These are phyloP conservation scores for Aphis craccivora DNA, from an alignment of 1,140 invertebrate species.

Conservation along the genomic window DNA sequence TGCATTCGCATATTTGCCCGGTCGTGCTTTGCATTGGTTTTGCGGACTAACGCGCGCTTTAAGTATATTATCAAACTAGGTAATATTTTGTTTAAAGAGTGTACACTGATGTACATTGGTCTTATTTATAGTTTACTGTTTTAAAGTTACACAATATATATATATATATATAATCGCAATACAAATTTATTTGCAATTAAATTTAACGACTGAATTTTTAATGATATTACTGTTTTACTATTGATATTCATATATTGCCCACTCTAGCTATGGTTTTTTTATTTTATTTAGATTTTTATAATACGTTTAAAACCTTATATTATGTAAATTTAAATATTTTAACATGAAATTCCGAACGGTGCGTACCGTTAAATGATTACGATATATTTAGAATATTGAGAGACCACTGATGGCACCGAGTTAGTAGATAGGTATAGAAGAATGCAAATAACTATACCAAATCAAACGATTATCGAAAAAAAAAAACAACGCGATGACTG, in stretches of 20 bases:
- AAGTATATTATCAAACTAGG: neutral
- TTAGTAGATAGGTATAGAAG: neutral
- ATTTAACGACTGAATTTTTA: neutral
- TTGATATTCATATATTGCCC: neutral
- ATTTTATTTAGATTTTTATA: neutral
- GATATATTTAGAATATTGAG: neutral
- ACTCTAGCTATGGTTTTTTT: neutral
- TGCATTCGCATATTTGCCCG: neutral
- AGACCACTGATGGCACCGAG: neutral
- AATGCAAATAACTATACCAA: no score
- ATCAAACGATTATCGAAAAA: no score
- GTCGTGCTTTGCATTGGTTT: neutral
- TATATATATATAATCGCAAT: neutral
- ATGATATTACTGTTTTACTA: neutral
- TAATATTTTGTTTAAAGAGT: neutral
- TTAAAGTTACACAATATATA: neutral
- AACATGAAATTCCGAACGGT: neutral
- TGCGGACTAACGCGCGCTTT: neutral
- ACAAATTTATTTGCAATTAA: neutral
- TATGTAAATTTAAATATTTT: neutral
- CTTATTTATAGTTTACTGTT: neutral
- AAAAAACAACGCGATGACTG: no score
- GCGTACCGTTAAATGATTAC: neutral
- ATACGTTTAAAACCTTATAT: neutral
- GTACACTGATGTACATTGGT: neutral